Evolutionary conservation across 2,797 vertebrate genomes (phyloP).

Genomic region (Phoxinus dragarum): DNA sequence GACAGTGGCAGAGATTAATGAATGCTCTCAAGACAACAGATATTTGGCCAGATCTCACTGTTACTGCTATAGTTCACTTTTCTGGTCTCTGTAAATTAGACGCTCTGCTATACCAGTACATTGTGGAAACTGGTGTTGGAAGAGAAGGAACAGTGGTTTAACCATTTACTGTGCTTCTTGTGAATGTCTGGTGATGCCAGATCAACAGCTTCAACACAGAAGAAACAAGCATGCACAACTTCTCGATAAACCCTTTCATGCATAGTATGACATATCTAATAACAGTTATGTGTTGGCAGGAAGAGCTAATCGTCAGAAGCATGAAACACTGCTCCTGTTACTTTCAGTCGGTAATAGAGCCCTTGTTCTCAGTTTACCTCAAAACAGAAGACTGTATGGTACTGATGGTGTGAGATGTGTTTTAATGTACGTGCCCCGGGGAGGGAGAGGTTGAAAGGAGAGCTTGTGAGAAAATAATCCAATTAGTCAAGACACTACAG

Average conservation of each 20-base stretch:
- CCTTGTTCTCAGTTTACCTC: constrained; percentile 15
- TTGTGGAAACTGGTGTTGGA: background rate
- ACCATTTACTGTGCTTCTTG: background rate
- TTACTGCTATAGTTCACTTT: constrained; percentile 73
- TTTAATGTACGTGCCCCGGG: constrained; percentile 1
- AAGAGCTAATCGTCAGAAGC: background rate
- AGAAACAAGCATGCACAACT: background rate
- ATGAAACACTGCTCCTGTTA: constrained; percentile 1
- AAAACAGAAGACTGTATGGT: constrained; percentile 4
- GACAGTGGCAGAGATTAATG: constrained; percentile 68
- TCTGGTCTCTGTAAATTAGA: constrained; percentile 61
- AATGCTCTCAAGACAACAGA: constrained; percentile 73
- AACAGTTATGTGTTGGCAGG: too few species aligned
- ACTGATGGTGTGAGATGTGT: background rate
- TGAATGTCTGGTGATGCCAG: background rate
- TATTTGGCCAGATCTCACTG: constrained; percentile 70
- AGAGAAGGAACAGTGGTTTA: background rate
- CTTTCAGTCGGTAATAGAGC: constrained; percentile 17
- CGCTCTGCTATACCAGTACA: constrained; percentile 3
- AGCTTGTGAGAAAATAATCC: constrained; percentile 30
- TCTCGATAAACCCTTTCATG: background rate
- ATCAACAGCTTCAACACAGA: background rate
- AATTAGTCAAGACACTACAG: constrained; percentile 32
- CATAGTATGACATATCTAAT: too few species aligned
- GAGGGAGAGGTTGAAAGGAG: background rate